Percentiles rank a stretch among this genome's conserved stretches.
Conservation (phyloP, 1,140 invertebrate genomes). For the Sinonovacula constricta region DNA sequence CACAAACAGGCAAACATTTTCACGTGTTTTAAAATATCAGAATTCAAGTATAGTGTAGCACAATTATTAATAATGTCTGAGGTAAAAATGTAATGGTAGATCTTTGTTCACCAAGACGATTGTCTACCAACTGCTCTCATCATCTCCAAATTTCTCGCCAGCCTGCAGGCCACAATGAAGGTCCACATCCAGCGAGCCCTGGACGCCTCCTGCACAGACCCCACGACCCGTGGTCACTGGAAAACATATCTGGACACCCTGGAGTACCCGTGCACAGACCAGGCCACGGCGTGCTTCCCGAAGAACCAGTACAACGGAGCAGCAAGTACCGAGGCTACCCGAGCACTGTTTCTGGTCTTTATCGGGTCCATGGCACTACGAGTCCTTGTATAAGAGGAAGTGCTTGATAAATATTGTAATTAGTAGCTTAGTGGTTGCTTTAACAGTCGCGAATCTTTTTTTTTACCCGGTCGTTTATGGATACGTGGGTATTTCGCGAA, state of each 20-base stretch:
- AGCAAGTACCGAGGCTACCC: background rate
- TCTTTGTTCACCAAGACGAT: too few relatives aligned
- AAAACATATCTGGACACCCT: constrained; percentile 4
- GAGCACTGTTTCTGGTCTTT: background rate
- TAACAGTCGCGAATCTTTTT: too few relatives aligned
- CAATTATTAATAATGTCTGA: background rate
- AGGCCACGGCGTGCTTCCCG: constrained; percentile 20
- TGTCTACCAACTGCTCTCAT: too few relatives aligned
- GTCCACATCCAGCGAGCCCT: background rate
- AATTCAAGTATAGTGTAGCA: background rate
- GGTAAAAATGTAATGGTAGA: background rate
- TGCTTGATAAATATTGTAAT: too few relatives aligned
- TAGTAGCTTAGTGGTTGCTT: too few relatives aligned
- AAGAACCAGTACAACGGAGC: constrained; percentile 14
- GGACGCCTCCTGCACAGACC: background rate
- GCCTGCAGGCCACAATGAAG: constrained; percentile 4
- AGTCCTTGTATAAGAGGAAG: too few relatives aligned
- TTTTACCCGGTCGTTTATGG: too few relatives aligned
- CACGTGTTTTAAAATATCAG: background rate
- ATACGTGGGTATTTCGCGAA: too few relatives aligned
- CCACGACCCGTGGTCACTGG: background rate
- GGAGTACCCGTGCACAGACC: constrained; percentile 25
- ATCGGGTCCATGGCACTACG: background rate
- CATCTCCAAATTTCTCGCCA: too few relatives aligned
- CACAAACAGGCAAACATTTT: too few relatives aligned